Evolutionary conservation across 2,113 vertebrate species (phyloP), one percentile per base, ranked within the genome.

Genomic region (Aldabrachelys gigantea): DNA sequence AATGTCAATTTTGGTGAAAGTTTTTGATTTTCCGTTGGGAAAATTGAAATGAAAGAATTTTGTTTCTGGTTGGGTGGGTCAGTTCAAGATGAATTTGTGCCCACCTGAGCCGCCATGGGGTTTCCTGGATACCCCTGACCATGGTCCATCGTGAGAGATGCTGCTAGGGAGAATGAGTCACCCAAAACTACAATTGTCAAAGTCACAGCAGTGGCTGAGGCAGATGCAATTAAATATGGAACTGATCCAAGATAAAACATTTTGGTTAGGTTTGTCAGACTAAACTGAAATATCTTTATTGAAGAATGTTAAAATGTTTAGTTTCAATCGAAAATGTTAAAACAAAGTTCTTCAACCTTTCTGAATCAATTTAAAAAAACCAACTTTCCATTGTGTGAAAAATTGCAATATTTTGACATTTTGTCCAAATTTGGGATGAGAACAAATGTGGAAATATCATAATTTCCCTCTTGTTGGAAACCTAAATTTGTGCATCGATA

Each of bases 241-340:
- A 38, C n/a, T 72, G n/a, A 72, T 8, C 19, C 19, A 38, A 72
- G 65, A 38, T 8, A 22, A 72, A 72, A 21, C 17, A 82, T 96
- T 91, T 95, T 96, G 93, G 38, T 72, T 38, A 10, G 7, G 19
- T n/a, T 97, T 95, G 96, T 96, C 93, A 96, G 95, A 96, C 87
- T 79, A 2, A 90, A 85, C 89, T 85, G 94, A 95, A 93, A 94
- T 93, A 89, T 89, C 88, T 85, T 81, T 83, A 89, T 75, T 95
- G 78, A 85, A 90, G 95, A 95, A 97, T 57, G 85, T 80, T 92
- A 84, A 88, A 90, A 86, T 95, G 93, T 95, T 96, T 96, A 95
- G 87, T 97, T 95, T 92, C 90, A 88, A 95, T 88, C 90, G 89
- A 90, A 95, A 95, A 97, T 47, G 83, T 80, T 93, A 89, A 88